Conservation (phyloP, 2,797 vertebrate genomes). For the Scolopax bukidnonensis region DNA sequence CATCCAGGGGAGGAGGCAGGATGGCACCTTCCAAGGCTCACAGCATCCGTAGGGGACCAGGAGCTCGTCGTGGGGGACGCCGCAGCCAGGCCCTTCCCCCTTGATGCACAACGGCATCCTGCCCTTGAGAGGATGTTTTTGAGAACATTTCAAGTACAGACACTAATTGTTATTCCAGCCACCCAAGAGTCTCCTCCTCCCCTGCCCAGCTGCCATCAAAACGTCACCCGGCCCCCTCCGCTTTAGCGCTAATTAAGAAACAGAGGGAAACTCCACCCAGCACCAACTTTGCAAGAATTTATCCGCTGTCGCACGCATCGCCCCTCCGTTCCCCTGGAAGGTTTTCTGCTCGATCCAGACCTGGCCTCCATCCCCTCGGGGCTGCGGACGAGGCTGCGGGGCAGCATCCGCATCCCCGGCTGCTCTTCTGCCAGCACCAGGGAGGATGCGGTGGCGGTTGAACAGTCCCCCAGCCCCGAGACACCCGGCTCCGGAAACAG, state of each 20-base stretch:
- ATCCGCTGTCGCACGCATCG: rapidly evolving
- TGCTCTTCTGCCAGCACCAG: background rate
- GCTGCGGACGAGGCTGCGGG: background rate
- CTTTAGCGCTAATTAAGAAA: background rate
- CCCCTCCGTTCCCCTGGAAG: background rate
- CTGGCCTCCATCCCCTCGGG: background rate
- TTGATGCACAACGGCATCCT: rapidly evolving
- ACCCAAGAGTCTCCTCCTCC: background rate
- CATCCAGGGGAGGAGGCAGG: rapidly evolving
- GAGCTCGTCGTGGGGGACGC: background rate
- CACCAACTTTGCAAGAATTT: background rate
- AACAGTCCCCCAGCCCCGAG: background rate
- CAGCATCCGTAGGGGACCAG: rapidly evolving
- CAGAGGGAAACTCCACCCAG: slow-evolving; percentile 58
- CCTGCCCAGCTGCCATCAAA: background rate
- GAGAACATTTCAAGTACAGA: background rate
- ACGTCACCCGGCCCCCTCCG: rapidly evolving
- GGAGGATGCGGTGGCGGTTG: rapidly evolving
- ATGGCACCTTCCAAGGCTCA: background rate
- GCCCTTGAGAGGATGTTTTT: background rate
- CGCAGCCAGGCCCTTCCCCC: background rate
- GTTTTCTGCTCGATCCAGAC: background rate
- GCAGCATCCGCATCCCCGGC: background rate
- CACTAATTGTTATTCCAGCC: slow-evolving; percentile 34
- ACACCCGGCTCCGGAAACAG: background rate